Evolutionary conservation across 1,140 invertebrate species (phyloP), one percentile per base, ranked within the genome.

Genomic region (Rhagoletis zephyria): DNA sequence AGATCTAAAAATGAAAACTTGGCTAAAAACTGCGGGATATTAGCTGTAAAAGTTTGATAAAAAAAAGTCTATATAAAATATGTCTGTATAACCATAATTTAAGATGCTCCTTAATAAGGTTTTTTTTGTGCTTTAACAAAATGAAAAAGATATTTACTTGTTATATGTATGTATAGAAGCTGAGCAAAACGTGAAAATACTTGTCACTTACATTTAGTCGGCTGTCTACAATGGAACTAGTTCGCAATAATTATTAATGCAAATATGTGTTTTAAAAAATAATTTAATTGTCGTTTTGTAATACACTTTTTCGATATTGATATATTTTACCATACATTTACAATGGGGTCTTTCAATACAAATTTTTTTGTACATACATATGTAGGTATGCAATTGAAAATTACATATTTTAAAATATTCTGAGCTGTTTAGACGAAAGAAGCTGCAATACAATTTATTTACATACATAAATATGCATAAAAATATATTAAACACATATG

Each of bases 11-110:
- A 7, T 51, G 48, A 56, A 56, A 81, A 81, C 45, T 45, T 48
- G 42, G 70, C 70, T 74, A 7, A 45, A 48, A 74, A 42, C 70
- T 74, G 67, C 51, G 42, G 42, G 42, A 6, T 74, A 74, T n/a
- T 45, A 74, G 16, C n/a, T 74, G 42, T 74, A 74, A 48, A 48
- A 45, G 64, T 67, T 67, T 30, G 9, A 56, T 51, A 63, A 63
- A 63, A 63, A 63, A 14, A 19, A 56, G 19, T 9, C 48, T 9
- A 56, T 81, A 63, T n/a, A 12, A 63, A 63, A 63, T 14, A 63
- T 63, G 51, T 56, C 5, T 56, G 51, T 56, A 56, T 56, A 56
- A 56, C 5, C 5, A 56, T 7, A 56, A 5, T 56, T 56, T 10
- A 56, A 56, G 10, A 56, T 56, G 51, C 10, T 56, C 51, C 10